phyloP scores from a whole-genome alignment of 2,797 vertebrate genomes.

The Rachycentron canadum region DNA sequence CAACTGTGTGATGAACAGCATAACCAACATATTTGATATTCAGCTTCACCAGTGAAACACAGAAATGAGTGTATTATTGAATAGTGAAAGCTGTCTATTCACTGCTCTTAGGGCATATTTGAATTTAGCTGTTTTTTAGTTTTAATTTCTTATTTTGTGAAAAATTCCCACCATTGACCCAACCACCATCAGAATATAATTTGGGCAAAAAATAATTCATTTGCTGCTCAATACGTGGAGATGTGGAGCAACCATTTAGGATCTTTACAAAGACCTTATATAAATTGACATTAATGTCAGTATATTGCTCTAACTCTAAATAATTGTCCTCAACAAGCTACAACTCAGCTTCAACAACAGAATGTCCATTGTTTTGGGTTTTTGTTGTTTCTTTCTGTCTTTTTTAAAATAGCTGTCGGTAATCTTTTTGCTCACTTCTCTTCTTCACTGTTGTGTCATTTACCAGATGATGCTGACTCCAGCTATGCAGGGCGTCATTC shows the following conservation, averaged over 20 bases:
- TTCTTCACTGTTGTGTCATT: conserved; percentile 4
- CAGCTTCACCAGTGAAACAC: too few relatives aligned
- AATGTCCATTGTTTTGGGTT: too few relatives aligned
- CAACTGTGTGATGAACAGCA: not conserved
- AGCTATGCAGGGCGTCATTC: conserved; percentile 98
- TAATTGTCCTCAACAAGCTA: not conserved
- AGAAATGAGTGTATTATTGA: not conserved
- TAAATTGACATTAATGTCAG: not conserved
- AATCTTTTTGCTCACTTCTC: not conserved
- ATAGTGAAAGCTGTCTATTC: not conserved
- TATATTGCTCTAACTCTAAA: too few relatives aligned
- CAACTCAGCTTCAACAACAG: not conserved
- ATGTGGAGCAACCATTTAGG: not conserved
- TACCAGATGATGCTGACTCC: conserved; percentile 96
- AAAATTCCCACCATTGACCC: not conserved
- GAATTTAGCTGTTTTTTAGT: not conserved
- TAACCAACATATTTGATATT: not conserved
- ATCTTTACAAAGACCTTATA: not conserved
- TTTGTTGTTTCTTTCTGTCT: too few relatives aligned
- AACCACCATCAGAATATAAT: not conserved
- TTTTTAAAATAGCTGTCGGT: not conserved
- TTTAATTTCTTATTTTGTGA: not conserved
- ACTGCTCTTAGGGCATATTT: too few relatives aligned
- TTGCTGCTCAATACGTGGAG: not conserved
- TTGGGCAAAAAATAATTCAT: not conserved